phyloP scores from a whole-genome alignment of 2,113 vertebrate species.

The Microcebus ravelobensis region DNA sequence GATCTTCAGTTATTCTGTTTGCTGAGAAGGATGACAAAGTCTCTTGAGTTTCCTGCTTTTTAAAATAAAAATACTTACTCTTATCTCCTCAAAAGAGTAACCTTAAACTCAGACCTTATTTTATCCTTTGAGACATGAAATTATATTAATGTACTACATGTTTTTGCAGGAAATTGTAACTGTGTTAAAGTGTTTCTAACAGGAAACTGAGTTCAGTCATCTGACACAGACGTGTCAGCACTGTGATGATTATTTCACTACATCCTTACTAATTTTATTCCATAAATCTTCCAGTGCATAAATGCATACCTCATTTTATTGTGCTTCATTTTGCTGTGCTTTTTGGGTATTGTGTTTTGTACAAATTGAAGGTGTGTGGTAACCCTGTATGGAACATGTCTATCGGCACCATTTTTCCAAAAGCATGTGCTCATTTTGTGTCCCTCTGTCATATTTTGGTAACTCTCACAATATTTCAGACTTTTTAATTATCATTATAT shows the following conservation, averaged over 20 bases:
- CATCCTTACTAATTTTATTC: background rate
- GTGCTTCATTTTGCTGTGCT: background rate
- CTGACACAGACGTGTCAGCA: background rate
- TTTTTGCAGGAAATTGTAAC: conserved; percentile 1
- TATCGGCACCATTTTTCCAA: background rate
- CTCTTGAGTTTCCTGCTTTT: background rate
- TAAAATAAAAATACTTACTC: background rate
- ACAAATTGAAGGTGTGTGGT: background rate
- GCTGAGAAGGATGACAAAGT: background rate
- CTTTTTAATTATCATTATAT: background rate
- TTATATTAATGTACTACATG: background rate
- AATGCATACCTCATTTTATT: background rate
- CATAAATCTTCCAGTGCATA: background rate
- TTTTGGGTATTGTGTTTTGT: background rate
- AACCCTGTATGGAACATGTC: background rate
- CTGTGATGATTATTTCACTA: background rate
- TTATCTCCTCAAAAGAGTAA: background rate
- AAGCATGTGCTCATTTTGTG: background rate
- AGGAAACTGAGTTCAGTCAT: background rate
- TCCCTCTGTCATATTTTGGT: background rate
- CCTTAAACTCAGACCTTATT: background rate
- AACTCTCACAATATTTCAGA: background rate
- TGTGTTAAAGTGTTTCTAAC: background rate
- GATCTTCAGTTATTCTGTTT: background rate
- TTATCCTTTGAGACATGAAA: background rate